phyloP scores from a whole-genome alignment of 2,888 invertebrate species.

The Acanthosepion pharaonis region DNA sequence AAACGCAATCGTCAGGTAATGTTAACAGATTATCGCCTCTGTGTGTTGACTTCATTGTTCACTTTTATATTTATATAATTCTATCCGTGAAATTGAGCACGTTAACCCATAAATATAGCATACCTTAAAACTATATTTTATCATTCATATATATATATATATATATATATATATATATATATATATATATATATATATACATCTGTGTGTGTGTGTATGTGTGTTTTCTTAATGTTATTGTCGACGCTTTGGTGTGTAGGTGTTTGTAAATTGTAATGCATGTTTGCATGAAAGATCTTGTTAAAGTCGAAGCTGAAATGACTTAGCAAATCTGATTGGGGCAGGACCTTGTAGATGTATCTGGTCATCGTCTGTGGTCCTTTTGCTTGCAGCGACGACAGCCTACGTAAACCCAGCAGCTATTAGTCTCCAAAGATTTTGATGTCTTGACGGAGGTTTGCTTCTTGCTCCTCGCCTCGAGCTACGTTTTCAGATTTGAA shows the following conservation, averaged over 20 bases:
- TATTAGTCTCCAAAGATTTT: neutral
- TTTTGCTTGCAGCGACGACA: neutral
- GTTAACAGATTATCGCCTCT: too few species aligned
- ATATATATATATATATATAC: neutral
- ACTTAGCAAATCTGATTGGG: constrained; percentile 7
- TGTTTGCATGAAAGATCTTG: neutral
- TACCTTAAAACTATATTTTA: too few species aligned
- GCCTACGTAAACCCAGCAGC: neutral
- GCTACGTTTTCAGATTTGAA: neutral
- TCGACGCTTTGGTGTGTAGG: neutral
- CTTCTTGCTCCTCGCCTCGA: neutral
- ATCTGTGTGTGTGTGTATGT: neutral
- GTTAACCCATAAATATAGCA: too few species aligned
- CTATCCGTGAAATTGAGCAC: too few species aligned
- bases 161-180: neutral
- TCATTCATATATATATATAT: too few species aligned
- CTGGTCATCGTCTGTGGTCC: neutral
- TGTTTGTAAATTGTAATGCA: neutral
- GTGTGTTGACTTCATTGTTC: too few species aligned
- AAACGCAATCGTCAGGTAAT: too few species aligned
- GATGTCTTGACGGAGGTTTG: neutral
- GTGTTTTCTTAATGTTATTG: neutral
- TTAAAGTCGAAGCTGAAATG: neutral
- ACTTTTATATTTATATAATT: too few species aligned
- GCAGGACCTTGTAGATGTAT: constrained; percentile 4